A percentile compares a stretch with the other conserved stretches of the same genome.
Conservation (phyloP, 2,797 vertebrate genomes). For the Poliocrania exsul region DNA sequence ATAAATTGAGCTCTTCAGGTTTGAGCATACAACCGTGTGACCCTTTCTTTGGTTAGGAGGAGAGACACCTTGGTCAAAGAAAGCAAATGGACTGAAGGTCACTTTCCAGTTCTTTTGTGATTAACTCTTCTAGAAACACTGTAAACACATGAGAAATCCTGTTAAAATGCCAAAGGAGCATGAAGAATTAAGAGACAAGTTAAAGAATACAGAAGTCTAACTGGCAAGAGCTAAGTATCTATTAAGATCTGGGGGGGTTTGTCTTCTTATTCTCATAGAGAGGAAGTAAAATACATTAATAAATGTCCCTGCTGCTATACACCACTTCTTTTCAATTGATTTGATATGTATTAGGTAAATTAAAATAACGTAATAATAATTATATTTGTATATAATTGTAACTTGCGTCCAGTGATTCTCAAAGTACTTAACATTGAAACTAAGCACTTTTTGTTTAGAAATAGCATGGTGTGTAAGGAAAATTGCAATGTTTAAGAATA, state of each 20-base stretch:
- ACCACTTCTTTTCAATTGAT: not conserved
- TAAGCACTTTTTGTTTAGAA: not conserved
- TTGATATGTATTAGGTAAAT: not conserved
- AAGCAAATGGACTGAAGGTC: not conserved
- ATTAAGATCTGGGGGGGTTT: not conserved
- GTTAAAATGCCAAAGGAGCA: not conserved
- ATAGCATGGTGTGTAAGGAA: not conserved
- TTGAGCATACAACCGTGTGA: not conserved
- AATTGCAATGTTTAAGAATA: not conserved
- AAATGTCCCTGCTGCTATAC: not conserved
- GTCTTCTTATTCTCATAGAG: not conserved
- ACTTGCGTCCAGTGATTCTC: not conserved
- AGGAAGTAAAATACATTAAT: not conserved
- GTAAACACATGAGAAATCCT: not conserved
- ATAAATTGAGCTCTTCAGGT: not conserved
- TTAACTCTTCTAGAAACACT: conserved; percentile 2
- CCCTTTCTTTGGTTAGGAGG: not conserved
- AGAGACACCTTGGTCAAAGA: not conserved
- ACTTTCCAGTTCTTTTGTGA: not conserved
- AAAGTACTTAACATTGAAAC: not conserved
- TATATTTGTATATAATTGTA: not conserved
- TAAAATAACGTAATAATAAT: not conserved
- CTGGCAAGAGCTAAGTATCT: not conserved
- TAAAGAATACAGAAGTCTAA: not conserved
- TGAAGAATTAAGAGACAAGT: not conserved